Evolutionary conservation across 1,140 invertebrate genomes (phyloP).

Genomic region (Brachionus plicatilis): DNA sequence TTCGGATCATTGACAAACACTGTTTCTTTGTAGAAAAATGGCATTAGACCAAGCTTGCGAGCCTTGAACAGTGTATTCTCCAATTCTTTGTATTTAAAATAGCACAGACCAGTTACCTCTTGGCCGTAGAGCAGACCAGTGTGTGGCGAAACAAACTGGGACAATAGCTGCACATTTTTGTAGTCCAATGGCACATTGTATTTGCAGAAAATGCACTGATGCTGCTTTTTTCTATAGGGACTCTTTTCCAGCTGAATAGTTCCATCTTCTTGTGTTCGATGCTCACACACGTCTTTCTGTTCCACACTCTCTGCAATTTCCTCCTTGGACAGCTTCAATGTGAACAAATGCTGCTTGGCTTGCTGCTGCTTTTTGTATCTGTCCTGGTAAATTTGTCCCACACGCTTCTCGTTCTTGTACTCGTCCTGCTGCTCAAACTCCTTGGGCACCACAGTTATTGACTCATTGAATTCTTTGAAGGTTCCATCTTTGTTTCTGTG

Average conservation of each 20-base stretch:
- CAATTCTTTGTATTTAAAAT: conserved; percentile 22
- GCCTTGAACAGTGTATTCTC: conserved; percentile 30
- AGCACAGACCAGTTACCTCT: conserved; percentile 28
- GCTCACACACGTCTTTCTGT: not conserved
- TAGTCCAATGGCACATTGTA: conserved; percentile 31
- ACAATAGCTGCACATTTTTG: conserved; percentile 18
- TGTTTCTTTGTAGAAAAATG: conserved; percentile 17
- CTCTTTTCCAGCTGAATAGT: not conserved
- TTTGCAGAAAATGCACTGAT: conserved; percentile 40
- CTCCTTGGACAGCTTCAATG: not conserved
- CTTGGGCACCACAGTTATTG: conserved; percentile 23
- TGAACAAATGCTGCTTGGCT: not conserved
- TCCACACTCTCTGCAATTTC: not conserved
- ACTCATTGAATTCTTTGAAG: conserved; percentile 29
- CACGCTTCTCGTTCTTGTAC: conserved; percentile 3
- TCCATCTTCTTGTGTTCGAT: not conserved
- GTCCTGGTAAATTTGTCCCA: not conserved
- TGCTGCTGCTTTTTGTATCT: not conserved
- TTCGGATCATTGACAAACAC: conserved; percentile 30
- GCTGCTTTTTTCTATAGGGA: conserved; percentile 2
- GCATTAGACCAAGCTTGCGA: conserved; percentile 23
- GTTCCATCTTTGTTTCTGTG: conserved; percentile 24
- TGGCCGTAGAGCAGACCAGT: conserved; percentile 38
- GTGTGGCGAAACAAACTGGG: conserved; percentile 41
- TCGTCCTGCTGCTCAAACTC: conserved; percentile 24